Evolutionary conservation across 2,797 vertebrate genomes (phyloP), one percentile per base, ranked within the genome.

Genomic region (Ctenopoma kingsleyae): DNA sequence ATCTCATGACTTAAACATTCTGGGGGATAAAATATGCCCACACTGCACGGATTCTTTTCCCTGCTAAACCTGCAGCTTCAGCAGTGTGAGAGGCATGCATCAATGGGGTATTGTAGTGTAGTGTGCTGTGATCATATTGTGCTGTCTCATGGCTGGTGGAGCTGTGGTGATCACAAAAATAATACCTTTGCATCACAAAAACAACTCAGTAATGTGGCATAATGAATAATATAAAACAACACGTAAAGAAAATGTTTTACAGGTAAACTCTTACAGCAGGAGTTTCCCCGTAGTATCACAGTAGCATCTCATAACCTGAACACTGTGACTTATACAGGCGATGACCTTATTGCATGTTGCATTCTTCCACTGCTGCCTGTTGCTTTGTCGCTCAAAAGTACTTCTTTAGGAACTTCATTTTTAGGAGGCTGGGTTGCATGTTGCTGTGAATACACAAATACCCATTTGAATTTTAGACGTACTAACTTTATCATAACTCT

Each of bases 1-100:
- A 76, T 87, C 90, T 93, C 90, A 92, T 93, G 87, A 92, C 87
- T 91, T 87, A 91, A 93, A 92, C 89, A 92, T 93, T 87, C 66
- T 64, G 88, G 83, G 78, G 89, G 86, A 88, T 84, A 76, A 91
- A 82, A 91, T 84, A 78, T 85, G 78, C 87, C 85, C 87, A 81
- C 84, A 59, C 79, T 72, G 86, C 83, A 85, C 82, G 86, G 82
- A 87, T 90, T 91, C 87, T 78, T 86, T 59, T 58, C 72, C 66
- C 51, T 67, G 85, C 25, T 53, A 80, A 87, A 91, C 78, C 59
- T 91, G 90, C 90, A 81, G 86, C 78, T 85, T 91, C 87, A 91
- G 92, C 91, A 90, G 78, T 64, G 78, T 77, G 67, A 78, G 63
- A 74, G 74, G 67, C 80, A 73, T 43, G 74, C 87, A 84, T 93